Evolutionary conservation across 2,888 invertebrate genomes (phyloP), one percentile per base, ranked within the genome.

Genomic region (Nudaria mundana): DNA sequence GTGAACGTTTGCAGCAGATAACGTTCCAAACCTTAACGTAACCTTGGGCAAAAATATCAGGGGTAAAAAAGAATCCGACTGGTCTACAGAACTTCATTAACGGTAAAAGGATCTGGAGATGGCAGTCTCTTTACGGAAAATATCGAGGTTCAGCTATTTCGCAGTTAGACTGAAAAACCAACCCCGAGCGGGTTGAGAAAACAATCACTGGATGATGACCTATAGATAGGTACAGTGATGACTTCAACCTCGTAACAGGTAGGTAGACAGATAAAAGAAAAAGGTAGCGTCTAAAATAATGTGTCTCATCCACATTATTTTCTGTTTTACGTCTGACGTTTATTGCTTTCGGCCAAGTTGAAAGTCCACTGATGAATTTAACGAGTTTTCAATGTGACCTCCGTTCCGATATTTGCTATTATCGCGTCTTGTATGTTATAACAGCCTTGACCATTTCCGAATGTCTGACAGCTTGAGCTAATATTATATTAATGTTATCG

Each of bases 361-460:
- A 50, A 44, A 37, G 46, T 33, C 31, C 44, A 34, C 33, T 13
- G 30, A 31, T 32, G 39, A 40, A 30, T 26, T 43, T 56, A 59
- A 61, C 58, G 48, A 55, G 60, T 67, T 63, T 45, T 48, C 54
- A 61, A 50, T 44, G 52, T 68, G 66, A 75, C 75, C 76, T 73
- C 60, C 66, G 61, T 53, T 61, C 63, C 10, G 57, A 29, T 47
- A 57, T 65, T 67, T 66, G 56, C 57, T 56, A 65, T 64, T 63
- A 65, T 64, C 59, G 46, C 48, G 52, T 30, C 40, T 44, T 40
- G 37, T 42, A 39, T 63, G 60, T 57, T 65, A 68, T 69, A 68
- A 71, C 69, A 76, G 67, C 78, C 78, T 81, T 81, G 76, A 63
- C 61, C 52, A 49, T 56, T 62, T 20, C 39, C 23, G 54, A 40